Evolutionary conservation across 1,140 invertebrate species (phyloP).

Genomic region (Ceratosolen fusciceps): DNA sequence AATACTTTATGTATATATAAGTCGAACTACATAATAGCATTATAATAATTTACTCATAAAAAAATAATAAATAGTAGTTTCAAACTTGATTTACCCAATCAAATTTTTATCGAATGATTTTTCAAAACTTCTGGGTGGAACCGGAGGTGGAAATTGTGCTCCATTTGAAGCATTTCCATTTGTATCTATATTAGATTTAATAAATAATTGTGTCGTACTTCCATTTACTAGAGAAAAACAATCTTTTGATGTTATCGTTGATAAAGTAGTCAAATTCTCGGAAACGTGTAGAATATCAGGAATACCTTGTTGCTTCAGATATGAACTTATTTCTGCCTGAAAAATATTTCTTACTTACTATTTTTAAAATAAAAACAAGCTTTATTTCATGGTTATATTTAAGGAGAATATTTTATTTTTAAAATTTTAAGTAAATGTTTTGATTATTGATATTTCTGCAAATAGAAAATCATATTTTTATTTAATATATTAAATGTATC

Average conservation of each 20-base stretch:
- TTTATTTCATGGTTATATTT: no score
- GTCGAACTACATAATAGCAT: neutral
- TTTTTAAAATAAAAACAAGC: no score
- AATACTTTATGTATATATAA: neutral
- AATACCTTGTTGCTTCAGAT: slow-evolving; percentile 70
- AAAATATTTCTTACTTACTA: slow-evolving; percentile 44
- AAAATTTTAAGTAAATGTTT: neutral
- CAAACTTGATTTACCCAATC: slow-evolving; percentile 57
- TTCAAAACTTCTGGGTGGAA: slow-evolving; percentile 78
- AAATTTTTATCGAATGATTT: slow-evolving; percentile 73
- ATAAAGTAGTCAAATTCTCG: slow-evolving; percentile 46
- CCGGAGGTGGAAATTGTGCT: slow-evolving; percentile 74
- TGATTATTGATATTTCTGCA: no score
- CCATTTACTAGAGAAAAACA: slow-evolving; percentile 62
- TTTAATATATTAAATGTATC: no score
- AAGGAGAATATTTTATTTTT: no score
- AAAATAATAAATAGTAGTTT: slow-evolving; percentile 26
- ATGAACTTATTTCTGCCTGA: slow-evolving; percentile 71
- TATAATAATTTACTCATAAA: slow-evolving; percentile 1
- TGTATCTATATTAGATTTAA: slow-evolving; percentile 58
- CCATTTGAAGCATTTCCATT: slow-evolving; percentile 71
- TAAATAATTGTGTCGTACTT: slow-evolving; percentile 52
- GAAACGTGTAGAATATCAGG: slow-evolving; percentile 71
- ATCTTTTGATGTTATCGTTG: slow-evolving; percentile 53
- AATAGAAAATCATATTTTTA: no score